Percentiles rank a stretch among this genome's conserved stretches.
Conservation (phyloP, 2,797 vertebrate species). For the Sebastes melanostomus region DNA sequence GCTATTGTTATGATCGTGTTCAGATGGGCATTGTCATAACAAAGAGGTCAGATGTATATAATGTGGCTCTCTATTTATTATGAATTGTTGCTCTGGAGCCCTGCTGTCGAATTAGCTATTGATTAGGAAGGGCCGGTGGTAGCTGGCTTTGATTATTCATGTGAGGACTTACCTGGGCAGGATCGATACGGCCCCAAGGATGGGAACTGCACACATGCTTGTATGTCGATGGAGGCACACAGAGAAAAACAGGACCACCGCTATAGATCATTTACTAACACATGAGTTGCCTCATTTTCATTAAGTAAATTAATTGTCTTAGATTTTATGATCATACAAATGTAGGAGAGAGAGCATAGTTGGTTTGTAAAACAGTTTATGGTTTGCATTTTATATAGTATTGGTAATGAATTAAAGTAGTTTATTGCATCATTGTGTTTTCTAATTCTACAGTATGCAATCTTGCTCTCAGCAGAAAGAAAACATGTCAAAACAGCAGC, state of each 20-base stretch:
- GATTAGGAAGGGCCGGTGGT: constrained; percentile 71
- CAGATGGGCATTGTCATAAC: constrained; percentile 74
- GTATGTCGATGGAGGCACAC: constrained; percentile 30
- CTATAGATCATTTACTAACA: constrained; percentile 6
- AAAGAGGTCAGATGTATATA: constrained; percentile 75
- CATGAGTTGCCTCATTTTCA: background rate
- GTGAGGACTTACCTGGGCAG: constrained; percentile 66
- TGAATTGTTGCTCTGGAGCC: constrained; percentile 69
- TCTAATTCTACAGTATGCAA: constrained; percentile 8
- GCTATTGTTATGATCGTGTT: constrained; percentile 72
- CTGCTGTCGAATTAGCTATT: constrained; percentile 75
- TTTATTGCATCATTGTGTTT: constrained; percentile 29
- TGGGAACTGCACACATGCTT: constrained; percentile 54
- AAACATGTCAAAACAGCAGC: constrained; percentile 53
- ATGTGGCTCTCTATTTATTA: constrained; percentile 71
- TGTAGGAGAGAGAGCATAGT: background rate
- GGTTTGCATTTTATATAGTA: background rate
- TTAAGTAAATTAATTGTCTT: background rate
- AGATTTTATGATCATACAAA: background rate
- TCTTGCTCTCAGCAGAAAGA: constrained; percentile 11
- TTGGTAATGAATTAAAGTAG: constrained; percentile 2
- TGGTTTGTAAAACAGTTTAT: background rate
- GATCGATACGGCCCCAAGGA: constrained; percentile 70
- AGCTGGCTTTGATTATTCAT: constrained; percentile 76
- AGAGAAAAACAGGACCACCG: background rate